Conservation (phyloP, 2,113 vertebrate genomes). For the Osmerus mordax region DNA sequence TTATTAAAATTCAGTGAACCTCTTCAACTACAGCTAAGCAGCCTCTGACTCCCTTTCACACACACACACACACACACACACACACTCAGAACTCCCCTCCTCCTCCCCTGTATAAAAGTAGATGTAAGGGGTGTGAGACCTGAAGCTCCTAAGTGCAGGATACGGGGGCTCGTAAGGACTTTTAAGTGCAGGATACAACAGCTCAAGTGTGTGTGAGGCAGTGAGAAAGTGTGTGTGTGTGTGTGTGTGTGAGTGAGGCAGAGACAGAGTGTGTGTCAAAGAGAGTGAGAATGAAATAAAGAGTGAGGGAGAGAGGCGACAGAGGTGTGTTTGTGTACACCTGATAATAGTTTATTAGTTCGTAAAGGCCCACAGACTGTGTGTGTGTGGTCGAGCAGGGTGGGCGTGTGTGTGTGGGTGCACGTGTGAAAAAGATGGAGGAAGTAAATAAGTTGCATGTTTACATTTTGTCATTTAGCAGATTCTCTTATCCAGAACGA, state of each 20-base stretch:
- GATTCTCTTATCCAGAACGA: no score
- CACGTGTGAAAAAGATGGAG: background rate
- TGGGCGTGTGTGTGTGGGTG: background rate
- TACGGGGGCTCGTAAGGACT: slow-evolving; percentile 54
- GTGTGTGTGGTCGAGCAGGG: no score
- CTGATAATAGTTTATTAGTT: slow-evolving; percentile 1
- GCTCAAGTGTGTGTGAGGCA: slow-evolving; percentile 6
- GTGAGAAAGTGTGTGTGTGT: background rate
- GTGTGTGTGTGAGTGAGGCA: slow-evolving; percentile 7
- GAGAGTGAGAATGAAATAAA: slow-evolving; percentile 29
- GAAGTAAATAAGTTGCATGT: background rate
- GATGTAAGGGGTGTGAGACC: slow-evolving; percentile 61
- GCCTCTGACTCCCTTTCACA: background rate
- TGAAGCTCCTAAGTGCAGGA: slow-evolving; percentile 62
- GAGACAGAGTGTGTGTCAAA: slow-evolving; percentile 40
- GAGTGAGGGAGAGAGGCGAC: slow-evolving; percentile 33
- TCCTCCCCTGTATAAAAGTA: slow-evolving; percentile 51
- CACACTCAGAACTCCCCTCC: slow-evolving; percentile 16
- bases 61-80: slow-evolving; percentile 8
- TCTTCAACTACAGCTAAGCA: slow-evolving; percentile 13
- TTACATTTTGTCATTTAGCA: no score
- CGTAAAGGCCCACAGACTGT: no score
- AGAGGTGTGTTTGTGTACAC: slow-evolving; percentile 46
- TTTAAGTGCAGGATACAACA: slow-evolving; percentile 67
- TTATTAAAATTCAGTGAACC: slow-evolving; percentile 49